Conservation (phyloP, 1,140 invertebrate species). For the Holcopasites calliopsidis region DNA sequence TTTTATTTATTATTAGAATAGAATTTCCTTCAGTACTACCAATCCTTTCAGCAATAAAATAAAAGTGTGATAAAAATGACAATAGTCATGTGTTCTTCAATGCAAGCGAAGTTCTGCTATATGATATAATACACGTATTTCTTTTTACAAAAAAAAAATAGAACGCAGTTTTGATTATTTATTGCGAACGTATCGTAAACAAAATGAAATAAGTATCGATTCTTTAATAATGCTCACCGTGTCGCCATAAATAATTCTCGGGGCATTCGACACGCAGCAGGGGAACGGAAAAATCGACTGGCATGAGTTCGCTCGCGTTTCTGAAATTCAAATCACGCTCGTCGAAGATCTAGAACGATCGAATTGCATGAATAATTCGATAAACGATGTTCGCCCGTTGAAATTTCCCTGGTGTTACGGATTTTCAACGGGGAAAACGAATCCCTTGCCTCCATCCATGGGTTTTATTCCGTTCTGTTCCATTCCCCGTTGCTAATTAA, state of each 20-base stretch:
- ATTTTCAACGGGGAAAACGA: background rate
- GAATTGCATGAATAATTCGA: constrained; percentile 39
- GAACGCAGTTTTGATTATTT: background rate
- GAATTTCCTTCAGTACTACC: no score
- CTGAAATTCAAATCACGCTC: constrained; percentile 34
- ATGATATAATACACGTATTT: background rate
- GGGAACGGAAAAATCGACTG: background rate
- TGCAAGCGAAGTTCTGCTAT: background rate
- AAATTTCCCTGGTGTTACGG: background rate
- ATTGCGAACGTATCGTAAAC: background rate
- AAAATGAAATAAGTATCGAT: background rate
- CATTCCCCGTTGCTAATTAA: background rate
- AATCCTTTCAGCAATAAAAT: no score
- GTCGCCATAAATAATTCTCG: background rate
- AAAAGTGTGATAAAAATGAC: no score
- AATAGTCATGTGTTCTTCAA: background rate
- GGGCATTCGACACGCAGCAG: background rate
- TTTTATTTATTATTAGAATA: no score
- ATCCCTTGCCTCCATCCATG: no score
- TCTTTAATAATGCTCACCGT: background rate
- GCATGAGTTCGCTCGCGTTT: background rate
- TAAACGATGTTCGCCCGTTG: background rate
- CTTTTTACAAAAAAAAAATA: background rate
- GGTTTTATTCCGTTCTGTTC: background rate
- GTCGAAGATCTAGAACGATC: background rate